These are phyloP conservation scores for Lucinisca nassula DNA, from an alignment of 2,888 invertebrate genomes.

Conservation along the genomic window DNA sequence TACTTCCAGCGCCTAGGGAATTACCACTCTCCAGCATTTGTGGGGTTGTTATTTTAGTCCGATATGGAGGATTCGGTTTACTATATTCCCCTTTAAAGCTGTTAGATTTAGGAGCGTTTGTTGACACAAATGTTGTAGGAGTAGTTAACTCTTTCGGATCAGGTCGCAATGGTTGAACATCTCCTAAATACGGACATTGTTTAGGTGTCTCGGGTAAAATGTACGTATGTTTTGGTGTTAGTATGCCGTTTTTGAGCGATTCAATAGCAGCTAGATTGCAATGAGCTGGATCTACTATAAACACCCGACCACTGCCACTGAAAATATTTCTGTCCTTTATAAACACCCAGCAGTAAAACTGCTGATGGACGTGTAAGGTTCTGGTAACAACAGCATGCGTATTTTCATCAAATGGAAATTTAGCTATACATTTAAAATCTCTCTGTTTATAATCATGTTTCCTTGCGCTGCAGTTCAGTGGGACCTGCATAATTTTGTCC, in stretches of 20 bases:
- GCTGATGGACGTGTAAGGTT: conserved; percentile 61
- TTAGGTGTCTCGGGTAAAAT: conserved; percentile 42
- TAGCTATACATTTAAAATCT: conserved; percentile 76
- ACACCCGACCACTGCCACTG: conserved; percentile 49
- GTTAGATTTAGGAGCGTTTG: not conserved
- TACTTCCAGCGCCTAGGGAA: not conserved
- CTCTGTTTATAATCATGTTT: conserved; percentile 4
- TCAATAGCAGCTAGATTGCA: conserved; percentile 58
- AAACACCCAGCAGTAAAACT: conserved; percentile 79
- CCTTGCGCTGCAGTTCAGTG: conserved; percentile 52
- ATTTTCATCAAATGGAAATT: conserved; percentile 73
- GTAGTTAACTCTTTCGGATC: not conserved
- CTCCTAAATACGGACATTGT: conserved; percentile 43
- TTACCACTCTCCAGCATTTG: not conserved
- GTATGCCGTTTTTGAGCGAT: conserved; percentile 42
- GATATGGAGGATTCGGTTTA: not conserved
- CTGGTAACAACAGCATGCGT: conserved; percentile 76
- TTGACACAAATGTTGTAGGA: not conserved
- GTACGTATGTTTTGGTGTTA: conserved; percentile 34
- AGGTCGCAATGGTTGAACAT: not conserved
- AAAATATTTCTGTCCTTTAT: conserved; percentile 67
- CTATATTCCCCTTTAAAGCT: not conserved
- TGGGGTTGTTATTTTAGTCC: not conserved
- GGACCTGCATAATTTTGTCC: conserved; percentile 45
- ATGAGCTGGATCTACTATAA: conserved; percentile 54